Evolutionary conservation across 2,888 invertebrate species (phyloP), one percentile per base, ranked within the genome.

Genomic region (Spodoptera littoralis): DNA sequence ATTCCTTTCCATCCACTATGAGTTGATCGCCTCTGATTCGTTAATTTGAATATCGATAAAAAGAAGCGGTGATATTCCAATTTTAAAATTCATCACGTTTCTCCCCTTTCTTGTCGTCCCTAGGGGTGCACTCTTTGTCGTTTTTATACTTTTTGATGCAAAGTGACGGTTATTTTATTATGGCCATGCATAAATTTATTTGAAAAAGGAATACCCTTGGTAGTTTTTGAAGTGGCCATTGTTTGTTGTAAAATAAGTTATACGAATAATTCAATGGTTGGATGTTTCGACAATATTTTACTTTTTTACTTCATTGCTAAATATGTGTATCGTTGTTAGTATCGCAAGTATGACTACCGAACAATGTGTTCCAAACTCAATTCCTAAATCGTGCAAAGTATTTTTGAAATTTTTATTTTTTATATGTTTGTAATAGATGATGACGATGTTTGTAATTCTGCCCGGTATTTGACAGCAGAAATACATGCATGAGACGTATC

Each of bases 11-110:
- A 12, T 49, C 62, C 48, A 66, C 62, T 70, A 73, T 62, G 69
- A 75, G 78, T 78, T 73, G 76, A 80, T 76, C 73, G 57, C 65
- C 56, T 64, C 84, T 83, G 84, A 88, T 86, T 87, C 87, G 84
- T 84, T 87, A 86, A 89, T 90, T 88, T 88, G 86, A 86, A 89
- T 89, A 87, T 86, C 84, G 83, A 84, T 80, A 81, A 87, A 84
- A 86, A 79, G 76, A 73, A 76, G 79, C 81, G 76, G 69, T 71
- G 77, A 82, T 85, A 86, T 89, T 89, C 86, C 76, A 84, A 87
- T 86, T 88, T 89, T 86, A 84, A 90, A 90, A 88, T 89, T 90
- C 84, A 90, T 90, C 82, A 75, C 83, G 77, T 62, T 81, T 78
- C 68, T 70, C 72, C 81, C 77, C 77, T 72, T 79, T 79, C 77